phyloP scores from a whole-genome alignment of 2,797 vertebrate species.

The Argya squamiceps region DNA sequence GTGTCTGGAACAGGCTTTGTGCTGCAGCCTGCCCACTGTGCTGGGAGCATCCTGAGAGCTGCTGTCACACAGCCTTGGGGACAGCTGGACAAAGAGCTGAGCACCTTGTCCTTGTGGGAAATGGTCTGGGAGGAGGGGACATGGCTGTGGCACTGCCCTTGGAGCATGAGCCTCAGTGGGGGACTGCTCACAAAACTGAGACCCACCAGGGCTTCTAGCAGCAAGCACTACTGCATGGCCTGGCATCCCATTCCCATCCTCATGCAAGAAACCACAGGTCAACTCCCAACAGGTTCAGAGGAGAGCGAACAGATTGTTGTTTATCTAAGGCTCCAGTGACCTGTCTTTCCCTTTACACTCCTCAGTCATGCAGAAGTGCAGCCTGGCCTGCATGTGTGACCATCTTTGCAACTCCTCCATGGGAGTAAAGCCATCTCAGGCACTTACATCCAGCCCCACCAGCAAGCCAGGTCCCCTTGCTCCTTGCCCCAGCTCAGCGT shows the following conservation, averaged over 20 bases:
- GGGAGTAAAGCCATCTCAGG: not conserved
- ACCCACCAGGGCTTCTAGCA: fast-evolving
- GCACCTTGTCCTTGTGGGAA: not conserved
- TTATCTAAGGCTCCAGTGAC: not conserved
- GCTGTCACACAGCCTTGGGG: not conserved
- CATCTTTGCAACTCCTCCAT: not conserved
- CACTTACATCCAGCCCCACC: not conserved
- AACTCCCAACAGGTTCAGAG: not conserved
- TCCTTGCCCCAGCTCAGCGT: fast-evolving
- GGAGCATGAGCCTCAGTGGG: fast-evolving
- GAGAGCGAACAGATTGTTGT: not conserved
- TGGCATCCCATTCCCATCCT: not conserved
- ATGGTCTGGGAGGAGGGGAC: not conserved
- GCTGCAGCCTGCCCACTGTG: not conserved
- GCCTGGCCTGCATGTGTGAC: not conserved
- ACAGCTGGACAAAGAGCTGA: not conserved
- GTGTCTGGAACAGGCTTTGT: fast-evolving
- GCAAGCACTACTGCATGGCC: fast-evolving
- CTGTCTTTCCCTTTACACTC: not conserved
- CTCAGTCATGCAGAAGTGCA: not conserved
- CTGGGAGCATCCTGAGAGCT: not conserved
- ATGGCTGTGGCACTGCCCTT: not conserved
- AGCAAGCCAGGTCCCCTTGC: not conserved
- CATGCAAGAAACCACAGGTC: not conserved
- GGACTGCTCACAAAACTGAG: fast-evolving